Conservation (phyloP, 30 jellyfish, hydroid and myxozoan species). For the Morbakka virulenta region DNA sequence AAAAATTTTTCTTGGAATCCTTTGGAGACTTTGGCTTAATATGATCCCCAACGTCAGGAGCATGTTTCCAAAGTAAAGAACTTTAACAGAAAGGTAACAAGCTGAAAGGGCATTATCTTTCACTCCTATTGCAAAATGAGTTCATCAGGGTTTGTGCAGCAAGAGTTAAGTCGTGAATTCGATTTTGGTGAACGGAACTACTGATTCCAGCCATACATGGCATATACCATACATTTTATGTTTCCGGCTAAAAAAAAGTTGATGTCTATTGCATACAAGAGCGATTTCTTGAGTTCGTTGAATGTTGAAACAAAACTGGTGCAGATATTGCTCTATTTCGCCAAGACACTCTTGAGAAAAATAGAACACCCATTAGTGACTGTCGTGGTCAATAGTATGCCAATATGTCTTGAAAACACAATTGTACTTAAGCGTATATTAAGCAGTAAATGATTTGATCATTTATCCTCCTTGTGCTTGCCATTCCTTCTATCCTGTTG, state of each 20-base stretch:
- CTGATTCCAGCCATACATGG: not conserved
- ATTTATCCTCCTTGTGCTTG: constrained; percentile 1
- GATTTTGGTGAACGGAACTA: not conserved
- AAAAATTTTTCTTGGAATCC: constrained; percentile 25
- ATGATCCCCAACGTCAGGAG: not conserved
- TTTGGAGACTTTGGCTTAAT: not conserved
- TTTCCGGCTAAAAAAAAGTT: not conserved
- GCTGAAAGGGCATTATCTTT: not conserved
- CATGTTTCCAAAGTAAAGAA: not conserved
- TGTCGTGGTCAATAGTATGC: constrained; percentile 19
- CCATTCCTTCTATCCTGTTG: constrained; percentile 2
- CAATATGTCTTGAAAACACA: constrained; percentile 18
- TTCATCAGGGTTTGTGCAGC: not conserved
- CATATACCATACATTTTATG: not conserved
- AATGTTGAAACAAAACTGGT: not conserved
- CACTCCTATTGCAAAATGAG: not conserved
- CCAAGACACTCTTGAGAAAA: not conserved
- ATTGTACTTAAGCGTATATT: not conserved
- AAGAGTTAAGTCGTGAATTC: not conserved
- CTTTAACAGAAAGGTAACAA: not conserved
- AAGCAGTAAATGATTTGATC: not conserved
- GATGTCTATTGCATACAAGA: not conserved
- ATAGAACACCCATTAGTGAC: not conserved
- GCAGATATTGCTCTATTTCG: not conserved
- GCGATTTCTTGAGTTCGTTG: not conserved